Conservation (phyloP, 1,140 invertebrate species). For the Drosophila ogumai region DNA sequence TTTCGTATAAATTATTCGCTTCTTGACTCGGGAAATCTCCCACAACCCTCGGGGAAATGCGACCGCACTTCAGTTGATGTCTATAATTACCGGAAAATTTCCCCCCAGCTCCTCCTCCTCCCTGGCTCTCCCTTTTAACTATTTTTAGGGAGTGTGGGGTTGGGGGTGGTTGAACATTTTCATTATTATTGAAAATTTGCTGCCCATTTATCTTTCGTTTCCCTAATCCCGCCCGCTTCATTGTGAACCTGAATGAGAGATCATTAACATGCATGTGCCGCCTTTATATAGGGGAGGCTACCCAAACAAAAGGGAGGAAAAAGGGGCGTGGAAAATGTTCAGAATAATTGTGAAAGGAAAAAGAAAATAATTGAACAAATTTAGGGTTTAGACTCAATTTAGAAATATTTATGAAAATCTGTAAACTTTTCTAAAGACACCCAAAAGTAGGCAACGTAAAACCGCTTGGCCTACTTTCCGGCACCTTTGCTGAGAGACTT, state of each 20-base stretch:
- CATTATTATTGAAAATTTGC: conserved; percentile 48
- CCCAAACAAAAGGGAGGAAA: background rate
- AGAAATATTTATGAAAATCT: background rate
- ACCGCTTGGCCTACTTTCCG: background rate
- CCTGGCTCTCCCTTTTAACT: background rate
- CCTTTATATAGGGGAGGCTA: conserved; percentile 16
- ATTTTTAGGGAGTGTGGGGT: background rate
- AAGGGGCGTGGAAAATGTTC: background rate
- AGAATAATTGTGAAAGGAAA: background rate
- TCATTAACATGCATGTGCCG: conserved; percentile 30
- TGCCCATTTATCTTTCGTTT: conserved; percentile 34
- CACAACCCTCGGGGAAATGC: conserved; percentile 31
- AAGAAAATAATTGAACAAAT: conserved; percentile 7
- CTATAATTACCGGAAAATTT: conserved; percentile 40
- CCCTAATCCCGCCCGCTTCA: conserved; percentile 10
- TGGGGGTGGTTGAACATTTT: conserved; percentile 12
- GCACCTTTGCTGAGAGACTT: background rate
- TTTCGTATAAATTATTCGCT: conserved; percentile 57
- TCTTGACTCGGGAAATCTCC: conserved; percentile 39
- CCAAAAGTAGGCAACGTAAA: background rate
- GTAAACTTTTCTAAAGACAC: background rate
- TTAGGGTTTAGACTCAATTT: background rate
- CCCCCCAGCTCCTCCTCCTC: background rate
- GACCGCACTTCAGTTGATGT: conserved; percentile 25
- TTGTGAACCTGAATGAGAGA: conserved; percentile 16